Conservation (phyloP, 2,113 vertebrate genomes). For the Chlorocebus sabaeus region DNA sequence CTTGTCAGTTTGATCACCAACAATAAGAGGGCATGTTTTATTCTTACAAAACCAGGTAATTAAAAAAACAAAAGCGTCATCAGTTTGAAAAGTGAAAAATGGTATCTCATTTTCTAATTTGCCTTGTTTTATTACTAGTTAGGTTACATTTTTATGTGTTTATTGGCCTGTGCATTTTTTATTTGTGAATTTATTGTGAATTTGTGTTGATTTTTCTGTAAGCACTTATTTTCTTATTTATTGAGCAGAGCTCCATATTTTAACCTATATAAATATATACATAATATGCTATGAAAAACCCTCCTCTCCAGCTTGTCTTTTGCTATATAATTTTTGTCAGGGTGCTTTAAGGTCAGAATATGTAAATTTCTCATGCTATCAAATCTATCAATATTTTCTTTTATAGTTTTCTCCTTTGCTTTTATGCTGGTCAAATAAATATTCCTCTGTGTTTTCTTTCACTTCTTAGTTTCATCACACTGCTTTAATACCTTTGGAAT, state of each 20-base stretch:
- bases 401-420: neutral
- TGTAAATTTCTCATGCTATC: constrained; percentile 18
- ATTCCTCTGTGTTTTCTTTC: constrained; percentile 21
- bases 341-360: constrained; percentile 50
- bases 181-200: constrained; percentile 12
- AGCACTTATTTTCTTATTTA: constrained; percentile 15
- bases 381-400: constrained; percentile 33
- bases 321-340: constrained; percentile 42
- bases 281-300: neutral
- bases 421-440: constrained; percentile 36
- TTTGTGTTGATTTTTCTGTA: constrained; percentile 30
- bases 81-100: constrained; percentile 39
- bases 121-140: neutral
- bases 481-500: constrained; percentile 38
- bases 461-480: constrained; percentile 2
- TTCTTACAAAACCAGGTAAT: constrained; percentile 34
- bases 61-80: constrained; percentile 34
- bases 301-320: neutral
- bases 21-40: neutral
- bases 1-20: neutral
- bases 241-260: neutral
- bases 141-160: constrained; percentile 9
- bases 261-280: neutral
- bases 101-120: constrained; percentile 35
- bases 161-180: constrained; percentile 3